Conservation (phyloP, 2,888 invertebrate genomes). For the Ennomos quercinarius region DNA sequence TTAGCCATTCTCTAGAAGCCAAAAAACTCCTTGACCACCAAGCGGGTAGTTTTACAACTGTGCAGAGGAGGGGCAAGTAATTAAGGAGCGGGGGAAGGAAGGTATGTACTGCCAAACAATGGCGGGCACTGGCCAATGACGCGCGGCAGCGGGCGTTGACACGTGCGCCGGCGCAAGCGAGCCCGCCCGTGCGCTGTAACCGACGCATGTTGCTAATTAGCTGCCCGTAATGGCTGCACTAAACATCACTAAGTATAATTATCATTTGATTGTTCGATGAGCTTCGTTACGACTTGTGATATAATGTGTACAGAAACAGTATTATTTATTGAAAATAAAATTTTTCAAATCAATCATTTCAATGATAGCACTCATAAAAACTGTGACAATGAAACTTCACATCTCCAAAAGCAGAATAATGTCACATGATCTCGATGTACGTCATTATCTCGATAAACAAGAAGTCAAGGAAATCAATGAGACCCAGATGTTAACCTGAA, state of each 20-base stretch:
- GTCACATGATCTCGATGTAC: neutral
- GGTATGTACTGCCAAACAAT: slow-evolving; percentile 60
- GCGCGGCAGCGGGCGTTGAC: slow-evolving; percentile 79
- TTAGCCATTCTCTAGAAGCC: too few species aligned
- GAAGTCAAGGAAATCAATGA: slow-evolving; percentile 11
- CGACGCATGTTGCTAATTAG: slow-evolving; percentile 34
- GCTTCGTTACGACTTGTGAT: neutral
- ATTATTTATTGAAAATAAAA: too few species aligned
- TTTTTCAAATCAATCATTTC: too few species aligned
- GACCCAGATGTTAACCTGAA: neutral
- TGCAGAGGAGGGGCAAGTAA: slow-evolving; percentile 32
- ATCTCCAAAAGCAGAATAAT: slow-evolving; percentile 3
- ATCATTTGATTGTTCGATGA: slow-evolving; percentile 5
- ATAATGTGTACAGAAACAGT: too few species aligned
- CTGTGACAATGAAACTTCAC: neutral
- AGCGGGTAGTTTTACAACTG: slow-evolving; percentile 38
- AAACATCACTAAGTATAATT: slow-evolving; percentile 12
- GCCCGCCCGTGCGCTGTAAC: slow-evolving; percentile 33
- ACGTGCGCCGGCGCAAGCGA: slow-evolving; percentile 67
- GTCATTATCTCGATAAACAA: neutral
- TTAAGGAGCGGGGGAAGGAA: slow-evolving; percentile 32
- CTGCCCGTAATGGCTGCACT: slow-evolving; percentile 12
- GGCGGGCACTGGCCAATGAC: slow-evolving; percentile 72
- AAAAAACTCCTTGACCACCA: neutral
- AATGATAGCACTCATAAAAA: too few species aligned